Base-by-base conservation (phyloP, 2,113 vertebrate genomes). In the Silurus glanis region DNA sequence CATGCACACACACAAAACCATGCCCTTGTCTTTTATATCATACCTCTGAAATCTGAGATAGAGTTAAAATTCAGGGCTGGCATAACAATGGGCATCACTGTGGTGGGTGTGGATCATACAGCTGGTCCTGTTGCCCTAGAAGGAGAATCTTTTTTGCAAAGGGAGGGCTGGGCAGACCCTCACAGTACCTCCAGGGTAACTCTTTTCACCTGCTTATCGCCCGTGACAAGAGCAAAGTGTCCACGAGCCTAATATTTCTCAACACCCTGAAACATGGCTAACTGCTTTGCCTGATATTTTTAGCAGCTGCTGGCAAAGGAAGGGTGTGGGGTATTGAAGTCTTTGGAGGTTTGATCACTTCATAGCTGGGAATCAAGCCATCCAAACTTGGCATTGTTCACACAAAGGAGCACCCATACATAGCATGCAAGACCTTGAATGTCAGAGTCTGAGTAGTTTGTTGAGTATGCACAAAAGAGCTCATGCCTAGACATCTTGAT, bases 141-240 rank as follows among this genome's bases (percentile, higher is more conserved):
- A 87, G 88, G 83, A 61, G 47, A 78, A 82, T 74, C 37, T 37
- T 37, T 25, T 83, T 84, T 66, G n/a, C 45, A 74, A 79, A 62
- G 75, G 28, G 25, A 37, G 61, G 80, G 17, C 25, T 58, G 64
- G 53, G 74, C 71, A 76, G 79, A 85, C 53, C 88, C 58, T 74
- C 59, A 1, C 86, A 86, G 89, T 92, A 92, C 93, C 91, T 93
- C 87, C 71, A n/a, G 45, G 37, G 55, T 21, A 67, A 92, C 91
- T 92, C 94, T 92, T 90, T 92, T 91, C 92, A 91, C 92, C 91
- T 90, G 64, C 92, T 93, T 91, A 93, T 94, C 92, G 71, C 80
- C 86, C 61, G 37, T 80, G 89, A 93, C 92, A 92, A 89, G 91
- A 91, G 91, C 90, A 81, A 89, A 92, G 92, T 92, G 93, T 92